Base-by-base conservation (phyloP, 2,113 vertebrate genomes). In the Macheiramphus alcinus region DNA sequence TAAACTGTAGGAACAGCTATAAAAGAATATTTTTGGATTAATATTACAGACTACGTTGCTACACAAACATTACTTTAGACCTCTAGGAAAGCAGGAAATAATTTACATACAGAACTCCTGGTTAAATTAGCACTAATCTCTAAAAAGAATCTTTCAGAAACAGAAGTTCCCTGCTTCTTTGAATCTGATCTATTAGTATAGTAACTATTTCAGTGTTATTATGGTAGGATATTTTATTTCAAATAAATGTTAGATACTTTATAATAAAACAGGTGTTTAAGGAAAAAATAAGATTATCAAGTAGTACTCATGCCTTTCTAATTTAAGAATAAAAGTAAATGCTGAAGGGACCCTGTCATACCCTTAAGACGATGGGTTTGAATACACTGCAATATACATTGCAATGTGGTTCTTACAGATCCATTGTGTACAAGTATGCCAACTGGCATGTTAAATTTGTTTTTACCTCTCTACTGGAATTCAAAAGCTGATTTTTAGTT, bases 11-110 rank as follows among this genome's bases (percentile, higher is more conserved):
- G 45, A 88, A 79, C 19, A 76, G 40, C 53, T 40, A 67, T 34
- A 94, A 94, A 95, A 73, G 59, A 90, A 83, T 94, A 91, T 88
- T 95, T 97, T 90, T 80, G 22, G n/a, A 83, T 94, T 38, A 56
- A 86, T 89, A 22, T 86, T 78, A 75, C 25, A 72, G 52, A 62
- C n/a, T 88, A 65, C 72, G 53, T 88, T 94, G 61, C 45, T 83
- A 56, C 0, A 45, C 10, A 80, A 94, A 53, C 19, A 86, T 66
- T 78, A 48, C 7, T 67, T 16, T 50, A 65, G 52, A 86, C 58
- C 31, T 88, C 50, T 63, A 89, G 59, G 11, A 86, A 82, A 65
- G 63, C 29, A 76, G 80, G 22, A 78, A 95, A 94, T 79, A 90
- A 93, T 91, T 85, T 92, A 66, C 48, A 42, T n/a, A 32, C 17